Conservation (phyloP, 2,113 vertebrate genomes). For the Haplochromis burtoni region DNA sequence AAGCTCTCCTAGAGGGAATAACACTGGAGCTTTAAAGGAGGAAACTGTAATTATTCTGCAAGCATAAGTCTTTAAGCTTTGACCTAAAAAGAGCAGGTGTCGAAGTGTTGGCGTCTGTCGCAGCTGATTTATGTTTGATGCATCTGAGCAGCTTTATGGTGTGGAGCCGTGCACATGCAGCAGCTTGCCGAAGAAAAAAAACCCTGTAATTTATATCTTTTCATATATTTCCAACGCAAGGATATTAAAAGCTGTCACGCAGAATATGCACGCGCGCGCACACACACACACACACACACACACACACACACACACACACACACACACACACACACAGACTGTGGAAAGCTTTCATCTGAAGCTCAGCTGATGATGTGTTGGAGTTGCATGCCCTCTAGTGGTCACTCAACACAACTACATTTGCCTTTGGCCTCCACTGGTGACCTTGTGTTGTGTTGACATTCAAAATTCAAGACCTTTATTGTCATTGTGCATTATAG, state of each 20-base stretch:
- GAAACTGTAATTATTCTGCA: neutral
- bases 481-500: neutral
- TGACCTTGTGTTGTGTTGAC: constrained; percentile 39
- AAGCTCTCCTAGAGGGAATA: neutral
- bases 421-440: neutral
- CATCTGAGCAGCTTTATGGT: neutral
- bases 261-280: neutral
- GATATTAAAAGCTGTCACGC: neutral
- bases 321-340: neutral
- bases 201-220: neutral
- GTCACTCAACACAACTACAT: neutral
- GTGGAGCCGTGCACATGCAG: neutral
- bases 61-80: neutral
- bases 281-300: neutral
- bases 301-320: neutral
- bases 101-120: neutral
- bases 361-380: neutral
- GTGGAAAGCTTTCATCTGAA: neutral
- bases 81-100: neutral
- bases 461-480: neutral
- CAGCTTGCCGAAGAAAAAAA: neutral
- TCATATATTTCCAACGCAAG: neutral
- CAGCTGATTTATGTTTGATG: constrained; percentile 33
- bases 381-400: constrained; percentile 46
- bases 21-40: neutral